These are phyloP conservation scores for Sycophaga agraensis DNA, from an alignment of 1,140 invertebrate species.

Conservation along the genomic window DNA sequence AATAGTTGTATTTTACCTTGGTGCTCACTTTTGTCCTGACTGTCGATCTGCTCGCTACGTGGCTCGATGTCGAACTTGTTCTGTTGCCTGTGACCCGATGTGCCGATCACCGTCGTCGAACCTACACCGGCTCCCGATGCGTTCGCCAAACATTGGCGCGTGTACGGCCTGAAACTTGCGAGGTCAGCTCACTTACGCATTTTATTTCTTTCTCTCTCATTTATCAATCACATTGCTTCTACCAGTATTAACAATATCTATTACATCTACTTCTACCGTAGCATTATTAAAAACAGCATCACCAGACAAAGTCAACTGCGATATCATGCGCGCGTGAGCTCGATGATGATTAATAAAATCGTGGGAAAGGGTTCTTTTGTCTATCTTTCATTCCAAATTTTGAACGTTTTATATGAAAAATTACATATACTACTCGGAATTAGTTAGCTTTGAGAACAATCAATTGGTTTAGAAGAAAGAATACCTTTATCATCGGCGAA, in stretches of 20 bases:
- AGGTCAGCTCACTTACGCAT: constrained; percentile 16
- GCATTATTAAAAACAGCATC: no score
- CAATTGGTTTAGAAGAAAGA: no score
- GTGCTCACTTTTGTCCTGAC: constrained; percentile 52
- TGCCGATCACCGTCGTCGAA: constrained; percentile 41
- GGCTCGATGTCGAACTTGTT: constrained; percentile 38
- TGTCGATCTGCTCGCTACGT: constrained; percentile 47
- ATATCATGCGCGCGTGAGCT: constrained; percentile 1
- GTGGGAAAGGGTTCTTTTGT: constrained; percentile 4
- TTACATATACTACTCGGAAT: no score
- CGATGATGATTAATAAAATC: constrained; percentile 19
- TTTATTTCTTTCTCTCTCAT: neutral
- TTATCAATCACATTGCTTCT: no score
- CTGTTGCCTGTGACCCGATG: constrained; percentile 42
- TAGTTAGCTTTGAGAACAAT: no score
- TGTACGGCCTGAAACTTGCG: constrained; percentile 43
- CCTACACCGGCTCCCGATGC: constrained; percentile 45
- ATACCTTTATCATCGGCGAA: no score
- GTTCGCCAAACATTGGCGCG: constrained; percentile 50
- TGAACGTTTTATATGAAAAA: no score
- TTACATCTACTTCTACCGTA: no score
- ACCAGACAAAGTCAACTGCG: neutral
- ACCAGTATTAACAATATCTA: no score
- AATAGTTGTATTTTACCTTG: constrained; percentile 48
- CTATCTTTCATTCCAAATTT: neutral